Evolutionary conservation across 2,797 vertebrate species (phyloP).

Genomic region (Hipposideros larvatus): DNA sequence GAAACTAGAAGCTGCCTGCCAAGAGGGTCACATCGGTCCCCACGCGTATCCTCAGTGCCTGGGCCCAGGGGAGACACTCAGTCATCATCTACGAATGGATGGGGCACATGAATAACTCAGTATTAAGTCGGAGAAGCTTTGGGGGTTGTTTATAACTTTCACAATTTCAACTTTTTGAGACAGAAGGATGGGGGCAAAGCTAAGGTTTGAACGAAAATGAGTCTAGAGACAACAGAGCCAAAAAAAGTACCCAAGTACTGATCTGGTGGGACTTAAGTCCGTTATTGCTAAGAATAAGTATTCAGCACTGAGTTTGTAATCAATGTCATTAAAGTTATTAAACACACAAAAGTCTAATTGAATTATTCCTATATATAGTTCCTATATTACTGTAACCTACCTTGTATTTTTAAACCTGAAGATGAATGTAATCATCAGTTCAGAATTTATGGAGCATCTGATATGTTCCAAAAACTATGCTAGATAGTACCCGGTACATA

Average conservation of each 20-base stretch:
- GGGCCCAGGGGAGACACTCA: background rate
- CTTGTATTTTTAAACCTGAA: background rate
- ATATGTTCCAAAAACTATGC: background rate
- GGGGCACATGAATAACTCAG: background rate
- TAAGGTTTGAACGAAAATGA: slow-evolving; percentile 15
- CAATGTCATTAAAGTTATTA: background rate
- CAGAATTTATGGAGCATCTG: background rate
- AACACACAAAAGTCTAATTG: background rate
- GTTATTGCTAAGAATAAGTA: background rate
- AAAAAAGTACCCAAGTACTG: background rate
- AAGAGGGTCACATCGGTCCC: background rate
- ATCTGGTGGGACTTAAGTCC: background rate
- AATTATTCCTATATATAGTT: background rate
- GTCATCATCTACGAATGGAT: background rate
- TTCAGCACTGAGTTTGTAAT: background rate
- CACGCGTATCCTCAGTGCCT: too few species aligned
- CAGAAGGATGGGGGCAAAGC: background rate
- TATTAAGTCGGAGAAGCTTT: background rate
- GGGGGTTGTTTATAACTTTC: background rate
- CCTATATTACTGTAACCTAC: background rate
- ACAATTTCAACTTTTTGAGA: slow-evolving; percentile 19
- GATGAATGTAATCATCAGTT: background rate
- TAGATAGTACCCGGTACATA: background rate
- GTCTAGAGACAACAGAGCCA: background rate
- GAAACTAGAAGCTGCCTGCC: background rate